Percentiles rank a stretch among this genome's conserved stretches.
These are phyloP conservation scores for Anastatus disparis DNA, from an alignment of 1,140 invertebrate species.

Conservation along the genomic window DNA sequence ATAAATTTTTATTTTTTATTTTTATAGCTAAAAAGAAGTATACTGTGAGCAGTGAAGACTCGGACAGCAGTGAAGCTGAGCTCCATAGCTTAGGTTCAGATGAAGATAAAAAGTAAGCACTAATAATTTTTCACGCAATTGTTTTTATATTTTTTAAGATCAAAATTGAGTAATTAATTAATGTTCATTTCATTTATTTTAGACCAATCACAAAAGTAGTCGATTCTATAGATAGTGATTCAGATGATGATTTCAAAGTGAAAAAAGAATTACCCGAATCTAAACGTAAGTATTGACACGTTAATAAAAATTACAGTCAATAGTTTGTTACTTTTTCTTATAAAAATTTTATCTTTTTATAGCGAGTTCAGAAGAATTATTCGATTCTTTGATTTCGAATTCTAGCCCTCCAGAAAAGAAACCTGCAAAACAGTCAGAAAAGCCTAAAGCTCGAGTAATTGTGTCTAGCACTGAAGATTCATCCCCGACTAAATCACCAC, in stretches of 20 bases:
- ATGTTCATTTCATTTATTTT: conserved; percentile 28
- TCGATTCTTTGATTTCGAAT: conserved; percentile 60
- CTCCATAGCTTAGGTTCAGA: conserved; percentile 45
- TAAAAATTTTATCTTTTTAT: conserved; percentile 5
- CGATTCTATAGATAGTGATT: conserved; percentile 52
- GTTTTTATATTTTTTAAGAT: conserved; percentile 9
- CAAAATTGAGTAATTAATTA: conserved; percentile 22
- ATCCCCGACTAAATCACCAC: conserved; percentile 46
- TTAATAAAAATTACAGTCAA: conserved; percentile 22
- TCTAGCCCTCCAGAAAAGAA: no score
- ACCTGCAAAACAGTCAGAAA: conserved; percentile 48
- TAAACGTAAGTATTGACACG: conserved; percentile 54
- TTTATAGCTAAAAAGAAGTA: conserved; percentile 55
- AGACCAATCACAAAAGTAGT: conserved; percentile 39
- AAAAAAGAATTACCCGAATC: conserved; percentile 51
- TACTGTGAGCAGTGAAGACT: conserved; percentile 50
- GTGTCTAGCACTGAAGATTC: conserved; percentile 53
- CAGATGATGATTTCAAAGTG: conserved; percentile 57
- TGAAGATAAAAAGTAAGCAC: conserved; percentile 44
- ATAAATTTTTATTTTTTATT: no score
- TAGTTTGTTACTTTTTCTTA: conserved; percentile 22
- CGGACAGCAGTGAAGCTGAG: conserved; percentile 46
- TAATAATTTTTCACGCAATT: no score
- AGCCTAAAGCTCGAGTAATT: conserved; percentile 27
- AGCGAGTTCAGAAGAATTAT: conserved; percentile 62